Conservation (phyloP, 2,113 vertebrate genomes). For the Cyprinodon variegatus region DNA sequence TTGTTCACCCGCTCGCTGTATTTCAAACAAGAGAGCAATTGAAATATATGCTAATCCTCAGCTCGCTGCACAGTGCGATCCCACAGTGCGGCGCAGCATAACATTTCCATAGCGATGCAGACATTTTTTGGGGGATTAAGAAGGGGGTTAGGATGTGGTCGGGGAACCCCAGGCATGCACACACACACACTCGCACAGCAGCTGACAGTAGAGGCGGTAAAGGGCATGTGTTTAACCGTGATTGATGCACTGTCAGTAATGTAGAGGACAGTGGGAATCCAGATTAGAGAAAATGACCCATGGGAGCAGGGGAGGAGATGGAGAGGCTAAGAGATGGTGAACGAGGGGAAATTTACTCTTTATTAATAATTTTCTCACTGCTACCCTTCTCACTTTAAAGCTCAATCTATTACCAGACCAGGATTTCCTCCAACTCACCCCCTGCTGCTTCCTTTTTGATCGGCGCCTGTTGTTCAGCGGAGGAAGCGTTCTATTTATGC, state of each 20-base stretch:
- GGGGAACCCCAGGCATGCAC: constrained; percentile 34
- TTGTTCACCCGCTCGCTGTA: constrained; percentile 49
- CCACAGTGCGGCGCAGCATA: constrained; percentile 35
- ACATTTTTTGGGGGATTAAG: constrained; percentile 64
- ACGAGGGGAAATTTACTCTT: constrained; percentile 37
- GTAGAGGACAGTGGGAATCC: constrained; percentile 66
- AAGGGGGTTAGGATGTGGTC: constrained; percentile 45
- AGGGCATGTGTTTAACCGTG: constrained; percentile 61
- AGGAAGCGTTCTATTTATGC: constrained; percentile 40
- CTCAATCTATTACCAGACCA: background rate
- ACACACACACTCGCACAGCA: constrained; percentile 23
- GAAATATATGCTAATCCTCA: constrained; percentile 73
- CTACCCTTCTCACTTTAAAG: constrained; percentile 48
- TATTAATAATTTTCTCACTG: constrained; percentile 64
- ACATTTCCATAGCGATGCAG: constrained; percentile 54
- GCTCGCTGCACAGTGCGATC: constrained; percentile 28
- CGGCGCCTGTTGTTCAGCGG: constrained; percentile 49
- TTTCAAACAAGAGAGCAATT: constrained; percentile 50
- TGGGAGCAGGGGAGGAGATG: constrained; percentile 34
- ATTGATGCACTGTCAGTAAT: constrained; percentile 72
- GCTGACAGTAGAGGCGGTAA: constrained; percentile 39
- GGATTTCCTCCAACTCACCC: constrained; percentile 3
- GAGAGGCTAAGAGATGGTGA: constrained; percentile 10
- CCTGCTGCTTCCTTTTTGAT: constrained; percentile 39
- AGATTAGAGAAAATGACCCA: constrained; percentile 67